Percentiles rank a stretch among this genome's conserved stretches.
Evolutionary conservation across 2,888 invertebrate genomes (phyloP).

Genomic region (Diaperis boleti): DNA sequence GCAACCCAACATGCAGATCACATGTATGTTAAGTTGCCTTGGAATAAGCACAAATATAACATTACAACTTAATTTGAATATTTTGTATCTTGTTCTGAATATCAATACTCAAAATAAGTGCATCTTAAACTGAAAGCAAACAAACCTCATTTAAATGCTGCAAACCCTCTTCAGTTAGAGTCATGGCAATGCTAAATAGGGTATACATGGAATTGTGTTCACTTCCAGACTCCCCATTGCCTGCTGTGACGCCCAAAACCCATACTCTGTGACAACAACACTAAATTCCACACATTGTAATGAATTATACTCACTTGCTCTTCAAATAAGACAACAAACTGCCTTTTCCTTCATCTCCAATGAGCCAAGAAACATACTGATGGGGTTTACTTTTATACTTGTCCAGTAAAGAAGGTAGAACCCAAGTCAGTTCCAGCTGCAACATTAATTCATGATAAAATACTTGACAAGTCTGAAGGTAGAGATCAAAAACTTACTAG

Average conservation of each 20-base stretch:
- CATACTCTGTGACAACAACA: slow-evolving; percentile 72
- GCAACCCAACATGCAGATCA: too few relatives aligned
- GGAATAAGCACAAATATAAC: too few relatives aligned
- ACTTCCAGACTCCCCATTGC: slow-evolving; percentile 80
- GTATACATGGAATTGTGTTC: slow-evolving; percentile 85
- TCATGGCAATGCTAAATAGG: slow-evolving; percentile 78
- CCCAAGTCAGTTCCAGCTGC: slow-evolving; percentile 75
- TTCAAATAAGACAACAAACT: slow-evolving; percentile 84
- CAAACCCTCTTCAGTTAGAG: slow-evolving; percentile 83
- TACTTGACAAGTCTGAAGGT: slow-evolving; percentile 41
- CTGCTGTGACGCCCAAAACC: slow-evolving; percentile 79
- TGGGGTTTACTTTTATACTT: slow-evolving; percentile 83
- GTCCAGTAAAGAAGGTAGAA: slow-evolving; percentile 72
- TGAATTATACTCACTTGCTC: slow-evolving; percentile 72
- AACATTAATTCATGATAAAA: slow-evolving; percentile 40
- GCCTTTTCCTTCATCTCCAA: slow-evolving; percentile 89
- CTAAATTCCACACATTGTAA: neutral
- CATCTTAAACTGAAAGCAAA: too few relatives aligned
- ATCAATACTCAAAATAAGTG: too few relatives aligned
- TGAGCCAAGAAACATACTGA: slow-evolving; percentile 80
- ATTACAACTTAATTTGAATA: too few relatives aligned
- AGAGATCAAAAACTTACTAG: too few relatives aligned
- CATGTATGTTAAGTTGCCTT: too few relatives aligned
- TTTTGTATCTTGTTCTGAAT: too few relatives aligned
- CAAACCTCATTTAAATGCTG: slow-evolving; percentile 74